Conservation (phyloP, 2,888 invertebrate genomes). For the Gnatocerus cornutus region DNA sequence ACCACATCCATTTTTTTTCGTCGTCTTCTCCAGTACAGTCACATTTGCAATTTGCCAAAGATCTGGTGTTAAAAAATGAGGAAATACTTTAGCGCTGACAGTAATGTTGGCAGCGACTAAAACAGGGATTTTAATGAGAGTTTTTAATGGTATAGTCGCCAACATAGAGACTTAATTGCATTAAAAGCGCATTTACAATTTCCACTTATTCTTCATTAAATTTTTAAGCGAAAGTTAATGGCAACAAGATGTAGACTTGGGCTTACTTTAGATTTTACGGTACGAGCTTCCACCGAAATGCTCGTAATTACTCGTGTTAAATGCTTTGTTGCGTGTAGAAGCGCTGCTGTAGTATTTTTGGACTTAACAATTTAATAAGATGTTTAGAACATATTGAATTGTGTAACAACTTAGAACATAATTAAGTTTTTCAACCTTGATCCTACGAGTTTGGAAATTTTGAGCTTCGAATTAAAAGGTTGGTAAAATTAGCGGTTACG, state of each 20-base stretch:
- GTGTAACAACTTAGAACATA: conserved; percentile 10
- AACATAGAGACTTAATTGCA: conserved; percentile 29
- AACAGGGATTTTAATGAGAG: conserved; percentile 25
- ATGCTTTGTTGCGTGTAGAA: conserved; percentile 31
- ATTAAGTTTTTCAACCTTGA: conserved; percentile 7
- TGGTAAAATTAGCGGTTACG: too few species aligned
- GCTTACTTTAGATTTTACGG: conserved; percentile 5
- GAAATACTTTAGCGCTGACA: conserved; percentile 21
- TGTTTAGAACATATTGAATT: conserved; percentile 2
- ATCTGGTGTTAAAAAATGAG: conserved; percentile 12
- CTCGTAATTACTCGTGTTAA: conserved; percentile 25
- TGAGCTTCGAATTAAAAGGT: too few species aligned
- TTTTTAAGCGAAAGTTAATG: conserved; percentile 33
- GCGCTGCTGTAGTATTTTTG: not conserved
- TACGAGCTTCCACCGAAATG: conserved; percentile 11
- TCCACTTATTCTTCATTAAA: conserved; percentile 38
- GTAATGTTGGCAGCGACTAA: conserved; percentile 24
- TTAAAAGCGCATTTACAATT: conserved; percentile 21
- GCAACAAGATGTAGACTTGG: not conserved
- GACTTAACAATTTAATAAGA: conserved; percentile 6
- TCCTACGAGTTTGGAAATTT: not conserved
- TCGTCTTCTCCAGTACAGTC: conserved; percentile 18
- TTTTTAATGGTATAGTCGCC: conserved; percentile 12
- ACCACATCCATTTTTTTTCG: conserved; percentile 33
- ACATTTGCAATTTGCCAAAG: conserved; percentile 27